Evolutionary conservation across 2,888 invertebrate species (phyloP).

Genomic region (Hyalella azteca): DNA sequence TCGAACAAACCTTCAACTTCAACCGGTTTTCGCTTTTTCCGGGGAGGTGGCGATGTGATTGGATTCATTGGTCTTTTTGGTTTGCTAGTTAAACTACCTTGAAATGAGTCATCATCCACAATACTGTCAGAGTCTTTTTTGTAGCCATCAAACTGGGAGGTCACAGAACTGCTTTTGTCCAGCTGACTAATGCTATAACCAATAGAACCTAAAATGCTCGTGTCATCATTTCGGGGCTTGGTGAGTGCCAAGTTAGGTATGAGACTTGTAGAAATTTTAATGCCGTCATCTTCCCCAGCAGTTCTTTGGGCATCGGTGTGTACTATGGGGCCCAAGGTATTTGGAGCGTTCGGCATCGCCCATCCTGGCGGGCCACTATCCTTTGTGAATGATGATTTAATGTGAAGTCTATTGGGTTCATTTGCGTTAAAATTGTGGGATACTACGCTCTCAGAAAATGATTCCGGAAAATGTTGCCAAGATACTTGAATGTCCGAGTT

Average conservation of each 20-base stretch:
- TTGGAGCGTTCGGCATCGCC: background rate
- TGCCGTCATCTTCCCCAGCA: background rate
- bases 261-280: slow-evolving; percentile 25
- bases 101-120: background rate
- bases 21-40: background rate
- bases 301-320: background rate
- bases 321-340: background rate
- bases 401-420: too few species aligned
- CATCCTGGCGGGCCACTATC: too few species aligned
- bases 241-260: too few species aligned
- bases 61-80: background rate
- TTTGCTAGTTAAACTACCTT: background rate
- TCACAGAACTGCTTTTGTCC: background rate
- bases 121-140: background rate
- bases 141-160: background rate
- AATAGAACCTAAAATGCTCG: background rate
- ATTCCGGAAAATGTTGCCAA: too few species aligned
- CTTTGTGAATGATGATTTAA: too few species aligned
- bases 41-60: background rate
- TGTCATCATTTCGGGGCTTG: background rate
- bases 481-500: background rate
- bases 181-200: slow-evolving; percentile 23
- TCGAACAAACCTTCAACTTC: background rate
- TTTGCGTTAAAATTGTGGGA: too few species aligned
- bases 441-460: too few species aligned